Evolutionary conservation across 2,113 vertebrate genomes (phyloP).

Genomic region (Parus major): DNA sequence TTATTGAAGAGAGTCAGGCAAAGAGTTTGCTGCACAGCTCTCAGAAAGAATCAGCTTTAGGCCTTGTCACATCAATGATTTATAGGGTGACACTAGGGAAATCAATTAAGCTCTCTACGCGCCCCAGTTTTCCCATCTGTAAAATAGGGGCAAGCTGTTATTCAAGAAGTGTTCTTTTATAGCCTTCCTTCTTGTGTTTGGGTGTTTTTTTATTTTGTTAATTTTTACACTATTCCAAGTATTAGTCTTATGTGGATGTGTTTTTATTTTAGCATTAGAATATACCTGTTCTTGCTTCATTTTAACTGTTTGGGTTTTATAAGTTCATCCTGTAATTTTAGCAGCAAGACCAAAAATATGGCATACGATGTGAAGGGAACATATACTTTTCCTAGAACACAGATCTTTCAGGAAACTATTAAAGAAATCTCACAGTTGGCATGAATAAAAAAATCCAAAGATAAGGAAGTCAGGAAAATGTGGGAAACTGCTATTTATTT

Average conservation of each 20-base stretch:
- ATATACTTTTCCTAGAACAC: neutral
- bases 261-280: neutral
- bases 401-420: neutral
- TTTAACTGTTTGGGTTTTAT: neutral
- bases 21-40: conserved; percentile 40
- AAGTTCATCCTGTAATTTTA: neutral
- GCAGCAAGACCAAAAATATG: neutral
- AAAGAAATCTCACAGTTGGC: neutral
- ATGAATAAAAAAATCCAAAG: neutral
- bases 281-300: neutral
- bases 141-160: conserved; percentile 49
- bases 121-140: conserved; percentile 50
- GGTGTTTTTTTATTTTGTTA: neutral
- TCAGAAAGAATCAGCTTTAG: conserved; percentile 66
- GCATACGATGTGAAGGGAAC: neutral
- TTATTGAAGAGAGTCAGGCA: conserved; percentile 42
- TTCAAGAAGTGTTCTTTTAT: conserved; percentile 1
- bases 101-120: conserved; percentile 52
- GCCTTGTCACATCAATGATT: conserved; percentile 70
- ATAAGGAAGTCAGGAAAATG: neutral
- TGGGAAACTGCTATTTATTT: neutral
- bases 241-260: neutral
- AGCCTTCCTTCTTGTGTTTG: neutral
- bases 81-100: conserved; percentile 54
- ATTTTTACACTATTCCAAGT: neutral